phyloP scores from a whole-genome alignment of 2,113 vertebrate genomes.

The Gasterosteus aculeatus region DNA sequence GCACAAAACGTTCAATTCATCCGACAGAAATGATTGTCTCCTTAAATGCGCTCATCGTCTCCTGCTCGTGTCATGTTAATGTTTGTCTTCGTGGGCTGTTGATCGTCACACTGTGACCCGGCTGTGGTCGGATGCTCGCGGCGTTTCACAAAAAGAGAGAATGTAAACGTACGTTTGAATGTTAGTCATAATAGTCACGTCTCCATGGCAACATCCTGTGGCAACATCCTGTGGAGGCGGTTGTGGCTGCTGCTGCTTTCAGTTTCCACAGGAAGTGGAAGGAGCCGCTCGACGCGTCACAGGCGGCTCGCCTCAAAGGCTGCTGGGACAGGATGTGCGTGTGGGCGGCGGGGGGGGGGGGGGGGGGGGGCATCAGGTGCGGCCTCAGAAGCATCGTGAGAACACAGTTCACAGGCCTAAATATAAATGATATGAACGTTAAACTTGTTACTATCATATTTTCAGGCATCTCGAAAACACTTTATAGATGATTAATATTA shows the following conservation, averaged over 20 bases:
- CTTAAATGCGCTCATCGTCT: too few species aligned
- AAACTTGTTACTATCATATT: not conserved
- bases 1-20: too few species aligned
- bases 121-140: too few species aligned
- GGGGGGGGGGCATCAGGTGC: slow-evolving; percentile 52
- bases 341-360: slow-evolving; percentile 32
- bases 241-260: slow-evolving; percentile 50
- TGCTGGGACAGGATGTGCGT: slow-evolving; percentile 70
- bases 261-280: slow-evolving; percentile 80
- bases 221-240: slow-evolving; percentile 16
- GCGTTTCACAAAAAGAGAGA: too few species aligned
- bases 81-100: too few species aligned
- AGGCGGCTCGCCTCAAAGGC: slow-evolving; percentile 51
- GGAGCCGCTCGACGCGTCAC: slow-evolving; percentile 61
- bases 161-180: too few species aligned
- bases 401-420: slow-evolving; percentile 23
- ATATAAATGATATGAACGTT: slow-evolving; percentile 13
- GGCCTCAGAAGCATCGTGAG: slow-evolving; percentile 34
- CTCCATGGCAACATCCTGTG: not conserved
- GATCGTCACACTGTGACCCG: too few species aligned
- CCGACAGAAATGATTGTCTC: too few species aligned
- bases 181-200: too few species aligned
- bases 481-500: too few species aligned
- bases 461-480: not conserved
- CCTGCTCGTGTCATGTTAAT: too few species aligned